Percentiles rank a stretch among this genome's conserved stretches.
Evolutionary conservation across 2,888 invertebrate species (phyloP).

Genomic region (Drosophila algonquin): DNA sequence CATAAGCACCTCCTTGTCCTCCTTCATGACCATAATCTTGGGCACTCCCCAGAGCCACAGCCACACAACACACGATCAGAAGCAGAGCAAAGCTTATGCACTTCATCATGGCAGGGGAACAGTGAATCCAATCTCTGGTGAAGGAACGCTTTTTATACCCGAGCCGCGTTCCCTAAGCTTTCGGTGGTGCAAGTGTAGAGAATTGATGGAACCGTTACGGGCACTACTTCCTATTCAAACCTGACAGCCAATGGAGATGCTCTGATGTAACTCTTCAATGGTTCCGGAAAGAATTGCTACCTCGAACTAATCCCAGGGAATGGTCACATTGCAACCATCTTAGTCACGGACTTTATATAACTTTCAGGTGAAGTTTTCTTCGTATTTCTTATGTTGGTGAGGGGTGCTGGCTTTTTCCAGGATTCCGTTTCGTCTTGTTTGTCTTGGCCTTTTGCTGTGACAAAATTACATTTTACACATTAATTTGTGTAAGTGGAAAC

Average conservation of each 20-base stretch:
- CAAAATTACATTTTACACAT: constrained; percentile 77
- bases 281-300: neutral
- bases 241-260: neutral
- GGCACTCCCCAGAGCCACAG: neutral
- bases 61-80: neutral
- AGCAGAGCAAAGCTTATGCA: neutral
- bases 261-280: neutral
- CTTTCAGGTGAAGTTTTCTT: neutral
- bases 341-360: neutral
- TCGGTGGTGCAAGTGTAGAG: neutral
- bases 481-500: constrained; percentile 80
- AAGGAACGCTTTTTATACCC: neutral
- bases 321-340: neutral
- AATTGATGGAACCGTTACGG: neutral
- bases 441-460: constrained; percentile 43
- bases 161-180: too few species aligned
- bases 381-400: neutral
- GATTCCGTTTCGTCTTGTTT: constrained; percentile 15
- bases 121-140: neutral
- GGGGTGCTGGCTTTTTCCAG: neutral
- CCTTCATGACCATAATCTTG: too few species aligned
- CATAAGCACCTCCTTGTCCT: too few species aligned
- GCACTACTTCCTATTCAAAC: neutral
- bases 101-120: neutral
- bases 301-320: neutral